Evolutionary conservation across 1,140 invertebrate genomes (phyloP).

Genomic region (Polyergus mexicanus): DNA sequence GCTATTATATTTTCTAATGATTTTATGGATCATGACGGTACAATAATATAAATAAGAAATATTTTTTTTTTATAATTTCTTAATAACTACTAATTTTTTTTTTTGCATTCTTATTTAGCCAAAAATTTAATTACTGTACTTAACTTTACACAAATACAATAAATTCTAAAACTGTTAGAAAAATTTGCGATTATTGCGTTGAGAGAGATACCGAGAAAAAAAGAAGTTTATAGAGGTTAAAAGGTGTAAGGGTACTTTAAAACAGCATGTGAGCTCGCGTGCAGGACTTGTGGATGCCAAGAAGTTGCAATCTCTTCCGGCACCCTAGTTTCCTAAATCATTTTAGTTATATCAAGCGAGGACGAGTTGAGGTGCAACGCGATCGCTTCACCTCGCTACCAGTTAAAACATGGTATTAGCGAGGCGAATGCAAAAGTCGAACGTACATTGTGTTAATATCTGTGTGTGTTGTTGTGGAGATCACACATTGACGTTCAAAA

Average conservation of each 20-base stretch:
- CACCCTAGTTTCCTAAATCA: conserved; percentile 19
- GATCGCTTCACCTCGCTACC: conserved; percentile 59
- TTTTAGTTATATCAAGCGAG: conserved; percentile 52
- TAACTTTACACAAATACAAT: not conserved
- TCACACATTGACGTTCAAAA: conserved; percentile 62
- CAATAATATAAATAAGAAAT: not conserved
- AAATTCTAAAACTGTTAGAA: not conserved
- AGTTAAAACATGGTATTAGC: conserved; percentile 80
- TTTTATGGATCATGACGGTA: not conserved
- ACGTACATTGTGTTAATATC: conserved; percentile 63
- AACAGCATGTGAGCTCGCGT: conserved; percentile 49
- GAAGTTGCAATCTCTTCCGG: conserved; percentile 17
- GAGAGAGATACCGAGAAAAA: conserved; percentile 26
- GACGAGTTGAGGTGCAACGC: conserved; percentile 57
- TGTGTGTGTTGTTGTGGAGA: conserved; percentile 34
- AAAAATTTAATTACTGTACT: not conserved
- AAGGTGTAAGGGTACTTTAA: not conserved
- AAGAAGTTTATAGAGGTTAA: conserved; percentile 7
- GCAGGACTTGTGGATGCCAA: conserved; percentile 39
- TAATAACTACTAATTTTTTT: not conserved
- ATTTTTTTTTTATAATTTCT: conserved; percentile 1
- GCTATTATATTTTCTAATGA: too few relatives aligned
- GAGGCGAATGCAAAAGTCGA: conserved; percentile 63
- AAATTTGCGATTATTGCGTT: not conserved
- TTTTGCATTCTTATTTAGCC: not conserved